Base-by-base conservation (phyloP, 1,140 invertebrate genomes). In the Thereuonema tuberculata region DNA sequence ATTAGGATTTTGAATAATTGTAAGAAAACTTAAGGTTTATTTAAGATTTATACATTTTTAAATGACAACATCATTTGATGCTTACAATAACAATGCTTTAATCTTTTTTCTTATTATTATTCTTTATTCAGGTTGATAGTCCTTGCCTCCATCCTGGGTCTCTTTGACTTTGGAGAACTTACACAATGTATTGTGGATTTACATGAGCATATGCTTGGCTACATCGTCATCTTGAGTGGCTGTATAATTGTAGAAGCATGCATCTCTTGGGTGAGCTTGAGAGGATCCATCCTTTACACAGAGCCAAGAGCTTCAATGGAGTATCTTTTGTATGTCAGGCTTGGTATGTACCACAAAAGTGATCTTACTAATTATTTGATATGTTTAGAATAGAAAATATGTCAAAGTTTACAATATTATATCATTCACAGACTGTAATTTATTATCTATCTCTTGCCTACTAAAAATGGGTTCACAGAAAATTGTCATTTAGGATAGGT, bases 261-360 rank as follows among this genome's bases (percentile, higher is more conserved):
- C 60, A 84, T 93, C 61, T 84, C 83, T 62, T 76, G 83, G 62
- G 78, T 89, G 54, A 86, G 88, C 54, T 81, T 89, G 71, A 76
- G 85, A 60, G 90, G 90, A 56, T 86, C 84, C 63, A 93, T 93
- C 66, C 76, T 93, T 56, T 81, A 89, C 66, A 84, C 83, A 1
- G 75, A 77, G 26, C 83, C 84, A 1, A 75, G 89, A 52, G 78
- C 81, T 47, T 80, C 83, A 59, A 88, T 91, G 78, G 84, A 87
- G 72, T 86, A 89, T 69, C 76, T 92, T 21, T 81, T 93, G 56
- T 93, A 93, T 74, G 70, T 84, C 59, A 80, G 87, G 71, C 74
- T 89, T 47, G 80, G 89, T 92, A 77, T 82, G 80, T 50, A 50
- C 3, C 17, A 50, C 5, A 50, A 5, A 50, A 50, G n/a, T n/a